These are phyloP conservation scores for Lamprologus callipterus DNA, from an alignment of 2,113 vertebrate species.

Conservation along the genomic window DNA sequence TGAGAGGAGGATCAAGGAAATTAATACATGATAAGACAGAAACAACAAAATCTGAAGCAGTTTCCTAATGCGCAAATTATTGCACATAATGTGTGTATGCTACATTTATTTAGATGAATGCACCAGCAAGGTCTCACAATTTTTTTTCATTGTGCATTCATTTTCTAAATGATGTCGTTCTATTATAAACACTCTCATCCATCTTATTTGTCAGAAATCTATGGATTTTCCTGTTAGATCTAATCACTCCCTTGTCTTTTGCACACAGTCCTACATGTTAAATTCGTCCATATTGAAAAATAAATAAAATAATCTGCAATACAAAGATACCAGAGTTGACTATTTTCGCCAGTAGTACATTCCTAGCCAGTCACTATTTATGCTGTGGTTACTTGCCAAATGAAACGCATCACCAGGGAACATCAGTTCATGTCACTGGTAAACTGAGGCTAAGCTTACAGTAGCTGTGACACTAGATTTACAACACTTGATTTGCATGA, in stretches of 20 bases:
- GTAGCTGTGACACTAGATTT: neutral
- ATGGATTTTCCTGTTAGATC: neutral
- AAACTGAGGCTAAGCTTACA: neutral
- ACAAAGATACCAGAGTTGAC: accelerated
- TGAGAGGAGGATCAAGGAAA: neutral
- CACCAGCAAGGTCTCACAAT: accelerated
- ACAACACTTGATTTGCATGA: neutral
- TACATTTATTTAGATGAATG: neutral
- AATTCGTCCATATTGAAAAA: neutral
- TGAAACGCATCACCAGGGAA: accelerated
- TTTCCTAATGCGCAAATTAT: neutral
- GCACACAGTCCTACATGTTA: neutral
- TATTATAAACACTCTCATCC: neutral
- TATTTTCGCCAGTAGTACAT: accelerated
- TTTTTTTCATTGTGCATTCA: neutral
- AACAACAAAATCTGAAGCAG: neutral
- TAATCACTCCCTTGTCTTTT: accelerated
- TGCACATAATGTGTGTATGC: neutral
- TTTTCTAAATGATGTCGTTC: neutral
- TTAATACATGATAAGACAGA: accelerated
- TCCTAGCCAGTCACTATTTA: neutral
- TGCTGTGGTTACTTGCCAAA: neutral
- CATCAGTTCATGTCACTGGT: neutral
- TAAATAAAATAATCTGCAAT: neutral
- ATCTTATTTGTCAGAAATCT: neutral